phyloP scores from a whole-genome alignment of 2,888 invertebrate species.

The Sinohyriopsis cumingii region DNA sequence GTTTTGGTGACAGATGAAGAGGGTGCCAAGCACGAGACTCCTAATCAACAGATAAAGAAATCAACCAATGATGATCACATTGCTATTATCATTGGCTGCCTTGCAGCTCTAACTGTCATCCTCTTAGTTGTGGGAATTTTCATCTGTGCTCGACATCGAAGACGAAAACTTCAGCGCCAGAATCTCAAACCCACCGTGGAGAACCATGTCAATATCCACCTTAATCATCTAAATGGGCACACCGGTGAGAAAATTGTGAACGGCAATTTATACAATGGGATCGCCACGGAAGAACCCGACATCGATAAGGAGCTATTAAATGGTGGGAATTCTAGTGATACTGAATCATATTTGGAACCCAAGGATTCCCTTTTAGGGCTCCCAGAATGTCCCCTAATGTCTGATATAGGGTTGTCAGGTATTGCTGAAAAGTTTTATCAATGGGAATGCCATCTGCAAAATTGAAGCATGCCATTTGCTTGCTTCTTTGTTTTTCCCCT shows the following conservation, averaged over 20 bases:
- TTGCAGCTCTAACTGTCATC: constrained; percentile 79
- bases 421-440: too few relatives aligned
- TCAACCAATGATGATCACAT: constrained; percentile 48
- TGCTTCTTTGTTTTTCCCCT: too few relatives aligned
- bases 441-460: too few relatives aligned
- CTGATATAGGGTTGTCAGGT: too few relatives aligned
- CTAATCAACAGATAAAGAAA: not conserved
- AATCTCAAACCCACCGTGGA: constrained; percentile 47
- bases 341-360: constrained; percentile 44
- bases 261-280: constrained; percentile 71
- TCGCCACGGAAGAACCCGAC: constrained; percentile 67
- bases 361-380: constrained; percentile 55
- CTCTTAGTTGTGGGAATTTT: constrained; percentile 82
- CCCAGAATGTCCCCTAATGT: constrained; percentile 12
- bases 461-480: too few relatives aligned
- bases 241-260: constrained; percentile 64
- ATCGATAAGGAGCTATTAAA: constrained; percentile 56
- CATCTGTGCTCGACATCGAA: constrained; percentile 74
- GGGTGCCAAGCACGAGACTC: too few relatives aligned
- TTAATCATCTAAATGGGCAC: constrained; percentile 75
- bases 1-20: too few relatives aligned
- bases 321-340: constrained; percentile 28
- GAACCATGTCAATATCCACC: constrained; percentile 77
- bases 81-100: constrained; percentile 69
- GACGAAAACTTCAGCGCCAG: constrained; percentile 49